A percentile compares a stretch with the other conserved stretches of the same genome.
Conservation (phyloP, 1,140 invertebrate species). For the Diorhabda elongata region DNA sequence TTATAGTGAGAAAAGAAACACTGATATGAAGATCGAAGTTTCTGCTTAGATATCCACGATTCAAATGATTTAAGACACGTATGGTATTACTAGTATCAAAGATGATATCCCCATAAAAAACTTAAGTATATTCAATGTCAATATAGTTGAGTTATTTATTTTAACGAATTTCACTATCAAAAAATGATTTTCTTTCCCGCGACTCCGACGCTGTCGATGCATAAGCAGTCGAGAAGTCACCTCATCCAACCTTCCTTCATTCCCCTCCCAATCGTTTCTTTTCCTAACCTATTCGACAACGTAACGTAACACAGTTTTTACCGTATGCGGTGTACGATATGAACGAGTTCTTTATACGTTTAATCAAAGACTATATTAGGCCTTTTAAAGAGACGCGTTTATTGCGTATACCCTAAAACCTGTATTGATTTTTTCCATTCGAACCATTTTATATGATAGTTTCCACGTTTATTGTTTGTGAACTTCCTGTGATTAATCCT, state of each 20-base stretch:
- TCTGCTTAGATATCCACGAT: too few relatives aligned
- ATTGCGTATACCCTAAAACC: neutral
- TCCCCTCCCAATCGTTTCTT: neutral
- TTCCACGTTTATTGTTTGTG: neutral
- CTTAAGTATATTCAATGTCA: too few relatives aligned
- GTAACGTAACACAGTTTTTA: slow-evolving; percentile 3
- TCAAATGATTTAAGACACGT: too few relatives aligned
- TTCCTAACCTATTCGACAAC: neutral
- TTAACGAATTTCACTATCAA: too few relatives aligned
- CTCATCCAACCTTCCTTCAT: neutral
- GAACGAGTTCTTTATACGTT: neutral
- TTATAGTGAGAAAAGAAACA: too few relatives aligned
- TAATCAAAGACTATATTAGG: too few relatives aligned
- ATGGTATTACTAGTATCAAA: too few relatives aligned
- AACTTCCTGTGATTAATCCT: neutral
- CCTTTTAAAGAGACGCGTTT: too few relatives aligned
- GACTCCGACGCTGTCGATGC: neutral
- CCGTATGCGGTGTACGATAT: slow-evolving; percentile 1
- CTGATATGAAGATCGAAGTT: too few relatives aligned
- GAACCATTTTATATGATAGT: neutral
- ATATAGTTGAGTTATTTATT: too few relatives aligned
- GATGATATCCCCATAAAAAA: too few relatives aligned
- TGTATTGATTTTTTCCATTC: neutral
- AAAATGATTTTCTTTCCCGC: neutral
- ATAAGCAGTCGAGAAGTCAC: slow-evolving; percentile 6